Base-by-base conservation (phyloP, 53 echinoderm and acorn worm species). In the Arbacia lixula region DNA sequence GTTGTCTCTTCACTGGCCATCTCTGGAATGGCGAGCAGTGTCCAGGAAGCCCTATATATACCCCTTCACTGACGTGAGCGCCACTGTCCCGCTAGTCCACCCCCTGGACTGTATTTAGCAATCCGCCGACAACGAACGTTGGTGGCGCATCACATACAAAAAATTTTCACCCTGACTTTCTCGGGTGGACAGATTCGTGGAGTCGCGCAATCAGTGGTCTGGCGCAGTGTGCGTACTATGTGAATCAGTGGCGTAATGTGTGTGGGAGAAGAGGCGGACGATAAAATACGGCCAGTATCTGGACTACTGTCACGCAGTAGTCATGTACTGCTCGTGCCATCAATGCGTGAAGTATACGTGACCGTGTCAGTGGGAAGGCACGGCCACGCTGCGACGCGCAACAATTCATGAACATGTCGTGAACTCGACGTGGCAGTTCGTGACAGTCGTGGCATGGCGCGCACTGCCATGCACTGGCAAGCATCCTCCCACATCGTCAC, bases 311-410 rank as follows among this genome's bases (percentile, higher is more conserved):
- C n/a, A n/a, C n/a, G n/a, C 62, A 68, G 36, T 68, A 53, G 52
- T 67, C 66, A 39, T 71, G 42, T 71, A 87, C 87, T 87, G 80
- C 53, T 66, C 66, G 78, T 87, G 51, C 53, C 87, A 79, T 80
- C 68, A 84, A 71, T 42, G 33, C 77, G 78, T 86, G 86, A 84
- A 77, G 65, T 66, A 86, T 66, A 39, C 78, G 77, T 76, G 86
- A 43, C 86, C 75, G 75, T 85, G 73, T 72, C 85, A 85, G 85
- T 72, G 72, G 73, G 86, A 76, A 76, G 52, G 76, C 86, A 86
- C 76, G 64, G 76, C 86, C 76, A 86, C 76, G 76, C 64, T 76
- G 86, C 58, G 86, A 86, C 72, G 64, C 85, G 85, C 85, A 76
- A 41, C 62, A 61, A 62, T 74, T 76, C 75, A 61, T 75, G 75